These are phyloP conservation scores for Lynx canadensis DNA, from an alignment of 2,113 vertebrate species.

Conservation along the genomic window DNA sequence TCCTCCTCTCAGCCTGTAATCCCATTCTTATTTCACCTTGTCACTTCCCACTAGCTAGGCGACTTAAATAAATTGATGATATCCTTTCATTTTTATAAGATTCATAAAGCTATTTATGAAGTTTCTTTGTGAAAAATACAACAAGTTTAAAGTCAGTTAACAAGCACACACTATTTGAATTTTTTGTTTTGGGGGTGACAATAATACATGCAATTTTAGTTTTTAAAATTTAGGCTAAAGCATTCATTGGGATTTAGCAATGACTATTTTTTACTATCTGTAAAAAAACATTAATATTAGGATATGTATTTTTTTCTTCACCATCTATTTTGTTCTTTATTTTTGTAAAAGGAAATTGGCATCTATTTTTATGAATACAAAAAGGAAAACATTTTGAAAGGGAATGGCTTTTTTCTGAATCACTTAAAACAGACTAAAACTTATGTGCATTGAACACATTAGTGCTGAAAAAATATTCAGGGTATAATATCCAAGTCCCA, in stretches of 20 bases:
- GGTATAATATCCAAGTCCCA: not conserved
- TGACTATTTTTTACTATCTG: not conserved
- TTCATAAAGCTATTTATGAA: not conserved
- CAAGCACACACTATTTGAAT: not conserved
- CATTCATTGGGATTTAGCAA: not conserved
- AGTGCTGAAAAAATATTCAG: not conserved
- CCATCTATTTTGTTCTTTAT: not conserved
- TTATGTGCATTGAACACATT: not conserved
- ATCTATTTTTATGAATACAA: not conserved
- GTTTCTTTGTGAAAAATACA: slow-evolving; percentile 32
- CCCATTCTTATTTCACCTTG: not conserved
- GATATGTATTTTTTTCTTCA: not conserved
- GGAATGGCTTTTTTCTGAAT: slow-evolving; percentile 1
- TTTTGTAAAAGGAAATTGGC: not conserved
- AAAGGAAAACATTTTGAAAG: slow-evolving; percentile 22
- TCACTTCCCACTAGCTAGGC: not conserved
- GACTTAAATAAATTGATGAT: not conserved
- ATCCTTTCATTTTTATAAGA: slow-evolving; percentile 7
- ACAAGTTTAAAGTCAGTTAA: not conserved
- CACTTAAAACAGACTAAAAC: not conserved
- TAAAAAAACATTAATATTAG: slow-evolving; percentile 4
- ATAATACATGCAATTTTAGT: not conserved
- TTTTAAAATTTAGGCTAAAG: not conserved
- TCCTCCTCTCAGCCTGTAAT: not conserved
- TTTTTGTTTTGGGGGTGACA: not conserved